Base-by-base conservation (phyloP, 1,140 invertebrate genomes). In the Drosophila kikkawai region DNA sequence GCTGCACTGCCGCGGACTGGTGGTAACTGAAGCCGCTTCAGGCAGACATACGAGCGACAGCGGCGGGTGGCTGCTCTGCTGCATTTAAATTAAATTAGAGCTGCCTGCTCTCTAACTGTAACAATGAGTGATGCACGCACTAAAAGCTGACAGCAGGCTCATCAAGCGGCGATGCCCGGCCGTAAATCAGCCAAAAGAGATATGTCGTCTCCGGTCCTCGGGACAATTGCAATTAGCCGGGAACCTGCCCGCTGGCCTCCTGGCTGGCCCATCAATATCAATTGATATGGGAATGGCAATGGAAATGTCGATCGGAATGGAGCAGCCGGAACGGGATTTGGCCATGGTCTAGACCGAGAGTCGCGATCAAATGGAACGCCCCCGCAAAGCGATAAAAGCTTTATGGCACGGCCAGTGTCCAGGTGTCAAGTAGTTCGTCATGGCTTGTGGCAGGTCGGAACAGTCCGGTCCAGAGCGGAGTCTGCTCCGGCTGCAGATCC, bases 71-170 rank as follows among this genome's bases (percentile, higher is more conserved):
- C 69, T 88, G 76, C 85, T 90, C 76, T 80, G 26, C 69, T 78
- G 79, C 85, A 90, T 90, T 90, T 90, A 90, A 90, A 90, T 90
- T 90, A 85, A 90, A 90, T 90, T 90, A 90, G 85, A 90, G 85
- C 48, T 75, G 81, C 81, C 78, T 76, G 80, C 85, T 91, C 78
- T 88, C 85, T 88, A 90, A 90, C 85, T 85, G 85, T 91, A 90
- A 91, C 85, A 90, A 90, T 90, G 85, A 90, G 79, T 91, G 85
- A 90, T 90, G 85, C 67, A 84, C 84, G 85, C 84, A 87, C 84
- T 87, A 87, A 87, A 87, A 79, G 19, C 81, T 84, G 84, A 79
- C 80, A 74, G 74, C 66, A 74, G 67, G 55, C 60, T 64, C 41
- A 59, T 65, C 75, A 76, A 59, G 51, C 51, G 53, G 48, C 76